These are phyloP conservation scores for Bungarus multicinctus DNA, from an alignment of 2,113 vertebrate species.

Conservation along the genomic window DNA sequence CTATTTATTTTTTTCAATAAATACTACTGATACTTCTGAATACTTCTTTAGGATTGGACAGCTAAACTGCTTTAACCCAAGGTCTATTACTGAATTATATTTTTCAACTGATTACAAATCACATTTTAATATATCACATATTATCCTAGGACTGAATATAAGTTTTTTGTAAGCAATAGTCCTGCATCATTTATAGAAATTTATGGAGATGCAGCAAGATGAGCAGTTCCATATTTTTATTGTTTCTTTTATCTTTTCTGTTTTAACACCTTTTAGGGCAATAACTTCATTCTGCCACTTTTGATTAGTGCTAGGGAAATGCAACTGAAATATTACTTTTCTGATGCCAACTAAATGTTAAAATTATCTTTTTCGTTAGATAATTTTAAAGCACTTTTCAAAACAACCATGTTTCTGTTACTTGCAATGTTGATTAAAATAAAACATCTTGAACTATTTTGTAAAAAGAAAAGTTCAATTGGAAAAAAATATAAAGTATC, in stretches of 20 bases:
- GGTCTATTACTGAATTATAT: background rate
- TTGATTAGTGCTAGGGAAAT: background rate
- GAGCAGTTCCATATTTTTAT: background rate
- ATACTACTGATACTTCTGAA: background rate
- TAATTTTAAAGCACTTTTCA: constrained; percentile 39
- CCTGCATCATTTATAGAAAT: background rate
- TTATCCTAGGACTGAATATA: background rate
- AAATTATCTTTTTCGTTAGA: constrained; percentile 49
- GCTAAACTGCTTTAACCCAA: background rate
- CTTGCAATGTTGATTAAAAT: constrained; percentile 33
- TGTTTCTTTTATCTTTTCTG: background rate
- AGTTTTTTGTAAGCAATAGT: background rate
- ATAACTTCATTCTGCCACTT: background rate
- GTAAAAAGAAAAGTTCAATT: constrained; percentile 25
- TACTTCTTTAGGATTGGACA: background rate
- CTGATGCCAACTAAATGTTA: constrained; percentile 45
- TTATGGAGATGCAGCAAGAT: background rate
- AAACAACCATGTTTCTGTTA: constrained; percentile 17
- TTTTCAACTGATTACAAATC: background rate
- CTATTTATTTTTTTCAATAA: background rate
- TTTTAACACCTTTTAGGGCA: background rate
- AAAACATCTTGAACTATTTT: constrained; percentile 41
- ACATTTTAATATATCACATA: background rate
- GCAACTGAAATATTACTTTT: background rate
- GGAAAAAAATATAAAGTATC: constrained; percentile 28